Evolutionary conservation across 2,113 vertebrate species (phyloP), one percentile per base, ranked within the genome.

Genomic region (Telmatochromis sp.): DNA sequence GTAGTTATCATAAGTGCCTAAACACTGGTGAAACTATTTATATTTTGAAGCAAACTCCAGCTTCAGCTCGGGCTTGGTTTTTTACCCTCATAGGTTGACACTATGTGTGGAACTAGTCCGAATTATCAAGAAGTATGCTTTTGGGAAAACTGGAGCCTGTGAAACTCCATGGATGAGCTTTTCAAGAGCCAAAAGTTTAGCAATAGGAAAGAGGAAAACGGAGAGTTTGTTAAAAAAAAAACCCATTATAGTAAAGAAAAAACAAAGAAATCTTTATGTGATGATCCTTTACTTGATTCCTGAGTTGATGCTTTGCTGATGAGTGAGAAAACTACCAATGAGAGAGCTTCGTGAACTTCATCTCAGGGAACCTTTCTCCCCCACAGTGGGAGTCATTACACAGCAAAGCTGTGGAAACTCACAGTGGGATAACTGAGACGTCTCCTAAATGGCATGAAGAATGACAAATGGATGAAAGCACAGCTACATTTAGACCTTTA

Each of bases 391-490:
- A 78, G 70, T 49, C 42, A 40, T 83, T 23, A 70, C 6, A 78
- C 7, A 58, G 12, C 37, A 33, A 42, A 78, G 53, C 37, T 35
- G 83, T 63, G 31, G 31, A 89, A 84, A 81, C 12, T 51, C 33
- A 70, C 82, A 49, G 45, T 9, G 33, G 23, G 23, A 80, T 73
- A 45, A 49, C 70, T 49, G 42, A 75, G 70, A 75, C 0, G 3
- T 31, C 75, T 86, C 63, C 26, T 91, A 86, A 89, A 93, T 86
- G 81, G 84, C 78, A 47, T 45, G 82, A 83, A 91, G 40, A 60
- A 17, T 49, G 55, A 73, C 31, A 51, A 63, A 73, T 63, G 40
- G 37, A 33, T 82, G 47, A 92, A 65, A 89, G 53, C 53, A 70
- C 4, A n/a, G 40, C n/a, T 60, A 49, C 42, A 53, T 75, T 90